phyloP scores from a whole-genome alignment of 2,113 vertebrate genomes.

The Saccopteryx bilineata region DNA sequence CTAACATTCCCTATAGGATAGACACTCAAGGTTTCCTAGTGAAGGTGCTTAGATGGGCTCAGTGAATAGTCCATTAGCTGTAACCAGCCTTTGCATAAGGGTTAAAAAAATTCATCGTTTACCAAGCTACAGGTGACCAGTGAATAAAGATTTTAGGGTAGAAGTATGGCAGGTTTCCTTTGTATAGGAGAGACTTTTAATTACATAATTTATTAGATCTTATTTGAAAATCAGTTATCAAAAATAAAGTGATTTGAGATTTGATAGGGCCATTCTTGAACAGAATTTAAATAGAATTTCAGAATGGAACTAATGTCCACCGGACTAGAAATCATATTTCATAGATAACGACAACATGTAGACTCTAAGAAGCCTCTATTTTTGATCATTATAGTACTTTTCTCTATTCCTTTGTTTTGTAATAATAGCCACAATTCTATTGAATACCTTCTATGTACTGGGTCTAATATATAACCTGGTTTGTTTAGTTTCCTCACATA shows the following conservation, averaged over 20 bases:
- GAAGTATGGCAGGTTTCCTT: not conserved
- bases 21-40: not conserved
- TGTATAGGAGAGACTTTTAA: not conserved
- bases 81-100: not conserved
- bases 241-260: slow-evolving; percentile 29
- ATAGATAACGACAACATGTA: not conserved
- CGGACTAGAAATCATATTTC: not conserved
- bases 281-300: slow-evolving; percentile 37
- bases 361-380: not conserved
- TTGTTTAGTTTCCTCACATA: not conserved
- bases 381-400: not conserved
- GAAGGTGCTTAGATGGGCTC: not conserved
- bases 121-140: not conserved
- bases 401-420: slow-evolving; percentile 17
- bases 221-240: slow-evolving; percentile 39
- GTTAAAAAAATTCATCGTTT: not conserved
- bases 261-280: not conserved
- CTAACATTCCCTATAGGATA: not conserved
- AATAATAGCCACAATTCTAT: not conserved
- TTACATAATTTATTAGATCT: not conserved
- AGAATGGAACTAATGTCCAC: not conserved
- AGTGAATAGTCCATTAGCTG: not conserved
- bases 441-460: not conserved
- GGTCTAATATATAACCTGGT: not conserved
- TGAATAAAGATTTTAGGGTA: not conserved